Conservation (phyloP, 2,888 invertebrate species). For the Ceraclea dissimilis region DNA sequence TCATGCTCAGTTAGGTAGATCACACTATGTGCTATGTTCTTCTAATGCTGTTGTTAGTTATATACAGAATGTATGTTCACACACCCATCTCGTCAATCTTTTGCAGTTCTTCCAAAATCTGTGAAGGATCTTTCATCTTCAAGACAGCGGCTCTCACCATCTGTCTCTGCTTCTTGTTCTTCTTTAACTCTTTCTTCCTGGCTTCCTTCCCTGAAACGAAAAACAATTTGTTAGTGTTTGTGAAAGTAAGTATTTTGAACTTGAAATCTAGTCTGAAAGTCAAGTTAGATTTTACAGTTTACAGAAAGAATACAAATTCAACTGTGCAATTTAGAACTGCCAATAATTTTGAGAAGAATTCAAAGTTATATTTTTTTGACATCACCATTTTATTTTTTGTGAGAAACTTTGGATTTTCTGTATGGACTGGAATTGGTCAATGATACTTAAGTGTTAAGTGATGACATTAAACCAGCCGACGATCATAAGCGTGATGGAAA, state of each 20-base stretch:
- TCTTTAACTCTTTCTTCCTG: constrained; percentile 93
- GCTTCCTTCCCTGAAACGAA: constrained; percentile 81
- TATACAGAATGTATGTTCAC: no score
- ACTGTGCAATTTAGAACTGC: background rate
- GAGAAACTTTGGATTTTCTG: no score
- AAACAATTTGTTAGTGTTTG: background rate
- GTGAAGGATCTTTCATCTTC: constrained; percentile 95
- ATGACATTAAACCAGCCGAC: no score
- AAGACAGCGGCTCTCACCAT: constrained; percentile 94
- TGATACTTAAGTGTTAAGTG: no score
- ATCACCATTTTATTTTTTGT: no score
- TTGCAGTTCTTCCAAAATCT: constrained; percentile 91
- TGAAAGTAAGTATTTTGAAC: no score
- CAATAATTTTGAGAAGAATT: background rate
- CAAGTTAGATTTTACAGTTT: background rate
- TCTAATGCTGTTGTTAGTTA: no score
- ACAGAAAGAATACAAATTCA: background rate
- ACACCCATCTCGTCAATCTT: constrained; percentile 98
- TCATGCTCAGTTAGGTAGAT: no score
- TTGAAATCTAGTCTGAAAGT: background rate
- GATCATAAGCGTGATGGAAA: no score
- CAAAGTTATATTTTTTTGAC: no score
- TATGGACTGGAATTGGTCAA: no score
- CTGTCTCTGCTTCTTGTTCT: constrained; percentile 95
- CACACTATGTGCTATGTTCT: no score